A percentile compares a stretch with the other conserved stretches of the same genome.
These are phyloP conservation scores for Apamea epomidion DNA, from an alignment of 2,888 invertebrate species.

Conservation along the genomic window DNA sequence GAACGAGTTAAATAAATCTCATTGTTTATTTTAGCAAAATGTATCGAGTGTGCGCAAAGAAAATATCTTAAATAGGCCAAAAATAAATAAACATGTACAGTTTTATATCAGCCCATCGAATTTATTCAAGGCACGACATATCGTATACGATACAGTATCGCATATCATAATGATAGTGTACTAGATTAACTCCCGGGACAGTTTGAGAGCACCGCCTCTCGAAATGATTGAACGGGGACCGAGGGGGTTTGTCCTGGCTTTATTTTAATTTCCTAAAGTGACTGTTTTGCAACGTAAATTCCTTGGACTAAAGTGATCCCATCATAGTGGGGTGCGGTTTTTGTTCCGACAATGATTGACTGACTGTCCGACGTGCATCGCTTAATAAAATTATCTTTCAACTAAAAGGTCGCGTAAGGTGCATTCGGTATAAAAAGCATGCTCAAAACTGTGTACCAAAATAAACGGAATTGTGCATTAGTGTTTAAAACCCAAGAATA, in stretches of 20 bases:
- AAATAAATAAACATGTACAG: not conserved
- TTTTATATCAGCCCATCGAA: not conserved
- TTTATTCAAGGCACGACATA: slow-evolving; percentile 36
- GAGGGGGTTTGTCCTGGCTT: slow-evolving; percentile 85
- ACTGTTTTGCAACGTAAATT: slow-evolving; percentile 87
- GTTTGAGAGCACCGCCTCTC: slow-evolving; percentile 84
- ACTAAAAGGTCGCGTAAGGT: slow-evolving; percentile 64
- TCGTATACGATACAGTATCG: slow-evolving; percentile 70
- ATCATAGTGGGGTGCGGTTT: slow-evolving; percentile 77
- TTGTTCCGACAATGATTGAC: slow-evolving; percentile 73
- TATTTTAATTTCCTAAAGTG: slow-evolving; percentile 90
- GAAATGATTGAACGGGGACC: slow-evolving; percentile 90
- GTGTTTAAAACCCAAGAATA: slow-evolving; percentile 74
- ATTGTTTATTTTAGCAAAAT: not conserved
- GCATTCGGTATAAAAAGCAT: slow-evolving; percentile 69
- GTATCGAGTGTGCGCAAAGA: not conserved
- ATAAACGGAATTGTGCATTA: slow-evolving; percentile 62
- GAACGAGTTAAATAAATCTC: not conserved
- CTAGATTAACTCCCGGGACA: slow-evolving; percentile 83
- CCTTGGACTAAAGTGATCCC: slow-evolving; percentile 76
- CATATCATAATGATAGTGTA: slow-evolving; percentile 75
- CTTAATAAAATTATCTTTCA: slow-evolving; percentile 57
- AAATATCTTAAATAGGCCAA: not conserved
- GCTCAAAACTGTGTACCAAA: slow-evolving; percentile 67
- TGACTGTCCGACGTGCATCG: slow-evolving; percentile 68